Evolutionary conservation across 2,797 vertebrate species (phyloP), one percentile per base, ranked within the genome.

Genomic region (Characodon lateralis): DNA sequence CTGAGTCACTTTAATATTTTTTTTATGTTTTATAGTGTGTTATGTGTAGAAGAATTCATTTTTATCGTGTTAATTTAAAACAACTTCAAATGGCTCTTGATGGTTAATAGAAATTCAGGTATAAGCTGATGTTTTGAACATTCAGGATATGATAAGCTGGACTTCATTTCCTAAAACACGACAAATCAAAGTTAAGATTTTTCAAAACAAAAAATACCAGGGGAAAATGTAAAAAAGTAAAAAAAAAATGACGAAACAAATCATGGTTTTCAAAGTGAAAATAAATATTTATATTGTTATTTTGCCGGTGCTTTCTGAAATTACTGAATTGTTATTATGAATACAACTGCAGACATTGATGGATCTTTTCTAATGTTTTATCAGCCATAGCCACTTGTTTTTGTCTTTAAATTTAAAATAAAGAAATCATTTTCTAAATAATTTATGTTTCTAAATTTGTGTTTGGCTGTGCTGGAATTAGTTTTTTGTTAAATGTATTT

Each of bases 71-170:
- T 26, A 1, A 46, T 26, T 69, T 48, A 41, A 68, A 75, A 83
- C 43, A 50, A 1, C 18, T 65, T 12, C 18, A 22, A 12, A 16
- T 24, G 26, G 41, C 2, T 53, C 10, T 28, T 55, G 68, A 24
- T 16, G 18, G 16, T 51, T 56, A 73, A 6, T 13, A 51, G 20
- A 50, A 78, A 43, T 73, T 28, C 31, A 51, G 12, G 39, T 48
- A 76, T 80, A 53, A 39, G 2, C 69, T 6, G 18, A 31, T 28
- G 6, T 58, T 72, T 50, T 51, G 7, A 26, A 48, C 14, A 70
- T 74, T 70, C 3, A 46, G 41, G 73, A 28, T 76, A 76, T 84
- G 28, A 51, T 20, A 76, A 78, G 20, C 39, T 83, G 46, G 72
- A 72, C 71, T 74, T 59, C 8, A 80, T 72, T 73, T 78, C 31